Evolutionary conservation across 1,140 invertebrate genomes (phyloP).

Genomic region (Araneus ventricosus): DNA sequence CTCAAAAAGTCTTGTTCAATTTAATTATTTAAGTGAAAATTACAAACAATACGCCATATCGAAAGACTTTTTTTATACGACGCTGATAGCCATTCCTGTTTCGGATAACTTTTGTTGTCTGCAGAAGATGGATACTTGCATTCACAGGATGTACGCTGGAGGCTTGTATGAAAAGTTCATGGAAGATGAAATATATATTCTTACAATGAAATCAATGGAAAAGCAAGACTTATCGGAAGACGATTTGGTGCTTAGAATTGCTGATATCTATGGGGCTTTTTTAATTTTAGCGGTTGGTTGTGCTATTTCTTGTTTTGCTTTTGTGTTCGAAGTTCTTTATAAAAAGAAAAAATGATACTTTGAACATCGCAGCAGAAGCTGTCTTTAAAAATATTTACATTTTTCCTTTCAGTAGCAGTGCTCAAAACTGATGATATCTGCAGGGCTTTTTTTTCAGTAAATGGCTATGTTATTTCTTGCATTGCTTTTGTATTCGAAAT

Average conservation of each 20-base stretch:
- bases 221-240: background rate
- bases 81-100: constrained; percentile 23
- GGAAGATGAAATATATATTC: background rate
- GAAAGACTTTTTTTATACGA: constrained; percentile 8
- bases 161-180: constrained; percentile 25
- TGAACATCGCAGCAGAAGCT: no score
- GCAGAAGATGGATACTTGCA: background rate
- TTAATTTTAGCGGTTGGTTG: background rate
- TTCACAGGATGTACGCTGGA: background rate
- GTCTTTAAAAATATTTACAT: no score
- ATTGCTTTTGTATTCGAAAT: no score
- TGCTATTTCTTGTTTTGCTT: background rate
- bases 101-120: constrained; percentile 8
- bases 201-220: background rate
- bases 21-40: constrained; percentile 16
- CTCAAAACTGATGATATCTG: no score
- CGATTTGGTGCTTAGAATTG: background rate
- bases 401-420: no score
- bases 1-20: background rate
- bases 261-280: constrained; percentile 16
- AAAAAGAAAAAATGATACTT: background rate
- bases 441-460: no score
- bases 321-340: background rate
- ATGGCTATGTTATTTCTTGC: no score
- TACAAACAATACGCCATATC: background rate